Conservation (phyloP, 2,113 vertebrate species). For the Mormoops blainvillei region DNA sequence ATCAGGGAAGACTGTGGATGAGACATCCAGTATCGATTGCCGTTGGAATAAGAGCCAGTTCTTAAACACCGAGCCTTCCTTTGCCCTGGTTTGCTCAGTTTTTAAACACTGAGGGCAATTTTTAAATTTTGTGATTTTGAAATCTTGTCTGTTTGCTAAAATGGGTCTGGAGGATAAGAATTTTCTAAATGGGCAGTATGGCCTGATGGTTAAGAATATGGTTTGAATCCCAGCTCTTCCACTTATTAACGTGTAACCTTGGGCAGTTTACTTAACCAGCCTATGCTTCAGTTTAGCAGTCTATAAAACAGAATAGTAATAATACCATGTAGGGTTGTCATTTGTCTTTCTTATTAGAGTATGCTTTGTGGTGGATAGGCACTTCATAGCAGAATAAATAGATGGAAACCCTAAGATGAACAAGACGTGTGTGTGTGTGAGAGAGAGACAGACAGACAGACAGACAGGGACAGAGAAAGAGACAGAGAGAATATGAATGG, state of each 20-base stretch:
- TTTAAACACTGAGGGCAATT: not conserved
- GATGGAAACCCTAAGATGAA: not conserved
- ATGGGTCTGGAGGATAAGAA: not conserved
- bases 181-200: not conserved
- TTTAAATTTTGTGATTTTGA: not conserved
- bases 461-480: too few species aligned
- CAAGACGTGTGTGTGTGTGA: not conserved
- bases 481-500: not conserved
- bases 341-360: not conserved
- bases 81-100: not conserved
- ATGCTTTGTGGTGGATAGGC: not conserved
- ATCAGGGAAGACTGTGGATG: not conserved
- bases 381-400: not conserved
- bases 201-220: not conserved
- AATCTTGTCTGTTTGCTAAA: conserved; percentile 2
- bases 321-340: not conserved
- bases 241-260: not conserved
- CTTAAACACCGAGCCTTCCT: not conserved
- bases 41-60: not conserved
- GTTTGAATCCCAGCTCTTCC: not conserved
- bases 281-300: not conserved
- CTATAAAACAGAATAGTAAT: not conserved
- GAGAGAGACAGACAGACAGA: not conserved
- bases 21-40: not conserved
- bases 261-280: not conserved